A percentile compares a stretch with the other conserved stretches of the same genome.
Evolutionary conservation across 2,888 invertebrate species (phyloP).

Genomic region (Myopa tessellatipennis): DNA sequence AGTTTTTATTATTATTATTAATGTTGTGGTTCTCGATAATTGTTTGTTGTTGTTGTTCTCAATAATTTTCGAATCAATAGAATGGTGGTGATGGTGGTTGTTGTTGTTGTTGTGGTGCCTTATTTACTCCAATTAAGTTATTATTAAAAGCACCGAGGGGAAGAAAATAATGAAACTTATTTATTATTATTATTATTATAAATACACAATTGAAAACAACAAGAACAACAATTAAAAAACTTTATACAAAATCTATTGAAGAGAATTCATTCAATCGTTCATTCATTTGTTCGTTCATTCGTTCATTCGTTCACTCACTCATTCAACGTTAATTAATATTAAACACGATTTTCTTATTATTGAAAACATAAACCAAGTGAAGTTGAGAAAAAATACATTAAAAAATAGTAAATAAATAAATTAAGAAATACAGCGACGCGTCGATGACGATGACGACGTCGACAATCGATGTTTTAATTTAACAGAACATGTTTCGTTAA

Average conservation of each 20-base stretch:
- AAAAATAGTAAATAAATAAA: constrained; percentile 1
- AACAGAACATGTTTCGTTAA: constrained; percentile 17
- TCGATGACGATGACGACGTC: neutral
- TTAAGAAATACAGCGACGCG: too few relatives aligned
- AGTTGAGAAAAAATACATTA: too few relatives aligned
- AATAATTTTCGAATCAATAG: too few relatives aligned
- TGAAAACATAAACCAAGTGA: too few relatives aligned
- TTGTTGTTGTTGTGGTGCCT: constrained; percentile 15
- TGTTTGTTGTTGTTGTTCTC: neutral
- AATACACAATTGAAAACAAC: constrained; percentile 22
- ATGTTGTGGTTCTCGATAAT: neutral
- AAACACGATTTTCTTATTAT: too few relatives aligned
- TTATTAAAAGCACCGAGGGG: neutral
- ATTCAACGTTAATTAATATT: too few relatives aligned
- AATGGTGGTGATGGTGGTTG: constrained; percentile 1
- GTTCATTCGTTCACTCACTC: too few relatives aligned
- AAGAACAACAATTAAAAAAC: constrained; percentile 15
- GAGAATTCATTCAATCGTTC: too few relatives aligned
- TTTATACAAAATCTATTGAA: too few relatives aligned
- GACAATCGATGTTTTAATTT: neutral
- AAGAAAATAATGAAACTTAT: too few relatives aligned
- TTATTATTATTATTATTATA: neutral
- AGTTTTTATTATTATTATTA: constrained; percentile 18
- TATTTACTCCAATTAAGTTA: constrained; percentile 19
- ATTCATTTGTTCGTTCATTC: too few relatives aligned